Base-by-base conservation (phyloP, 2,113 vertebrate species). In the Otolemur garnettii region DNA sequence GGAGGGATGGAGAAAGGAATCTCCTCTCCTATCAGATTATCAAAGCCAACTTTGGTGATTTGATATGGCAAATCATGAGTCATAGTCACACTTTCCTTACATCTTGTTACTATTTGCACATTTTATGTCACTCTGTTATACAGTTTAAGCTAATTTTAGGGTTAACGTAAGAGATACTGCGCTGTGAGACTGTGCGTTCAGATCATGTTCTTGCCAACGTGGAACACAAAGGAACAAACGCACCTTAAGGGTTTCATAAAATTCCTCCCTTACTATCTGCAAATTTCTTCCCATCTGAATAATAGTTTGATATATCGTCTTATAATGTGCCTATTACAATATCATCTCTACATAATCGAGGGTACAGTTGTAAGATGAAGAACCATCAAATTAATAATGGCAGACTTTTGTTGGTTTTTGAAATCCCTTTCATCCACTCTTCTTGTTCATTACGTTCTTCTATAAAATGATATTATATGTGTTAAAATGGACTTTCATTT, bases 401-500 rank as follows among this genome's bases (percentile, higher is more conserved):
- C 72, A 94, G 55, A 35, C 53, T 91, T 74, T 69, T 64, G 50
- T 57, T 96, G 68, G 15, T 62, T 71, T 91, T 87, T 38, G 5
- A 69, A 77, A 60, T 75, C 84, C 11, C 42, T 84, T 42, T 38
- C 57, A 79, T 24, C 64, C 50, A 64, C 35, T 79, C 35, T 59
- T 87, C 79, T 90, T 84, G 59, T 92, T 50, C 5, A 9, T 42
- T 74, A 74, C 2, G 3, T 80, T 88, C 84, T 68, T 77, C 14
- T 35, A 12, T 86, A 42, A 82, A 94, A 62, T 87, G 21, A 42
- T 75, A 64, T 78, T 90, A 97, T 71, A 55, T 64, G 7, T 92
- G 38, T 75, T 94, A 66, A 90, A 80, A 75, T 57, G 22, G 38
- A 87, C 10, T 68, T 88, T 6, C 28, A 83, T 80, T 96, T 94